A percentile compares a stretch with the other conserved stretches of the same genome.
Conservation (phyloP, 2,113 vertebrate genomes). For the Glaucidium brasilianum region DNA sequence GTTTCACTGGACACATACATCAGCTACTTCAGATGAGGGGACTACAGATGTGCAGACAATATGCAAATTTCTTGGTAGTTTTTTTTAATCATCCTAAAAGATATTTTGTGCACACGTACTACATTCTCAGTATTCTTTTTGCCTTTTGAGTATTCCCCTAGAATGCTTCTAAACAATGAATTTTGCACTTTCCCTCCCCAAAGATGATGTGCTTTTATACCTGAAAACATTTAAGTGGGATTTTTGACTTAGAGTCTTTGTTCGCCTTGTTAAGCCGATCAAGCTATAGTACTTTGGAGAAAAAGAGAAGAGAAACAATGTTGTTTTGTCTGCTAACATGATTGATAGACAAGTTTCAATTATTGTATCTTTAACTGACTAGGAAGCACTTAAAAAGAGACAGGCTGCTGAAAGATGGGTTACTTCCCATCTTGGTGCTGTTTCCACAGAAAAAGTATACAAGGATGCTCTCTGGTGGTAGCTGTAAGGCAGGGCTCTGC, state of each 20-base stretch:
- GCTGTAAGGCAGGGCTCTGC: neutral
- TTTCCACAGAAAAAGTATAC: slow-evolving; percentile 49
- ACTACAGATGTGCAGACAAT: neutral
- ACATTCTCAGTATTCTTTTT: neutral
- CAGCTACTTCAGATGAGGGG: neutral
- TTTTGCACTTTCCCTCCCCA: slow-evolving; percentile 17
- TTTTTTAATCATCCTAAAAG: neutral
- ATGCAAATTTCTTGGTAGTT: neutral
- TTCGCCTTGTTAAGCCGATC: slow-evolving; percentile 6
- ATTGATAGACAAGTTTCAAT: slow-evolving; percentile 69
- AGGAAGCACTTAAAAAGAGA: slow-evolving; percentile 25
- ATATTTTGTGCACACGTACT: accelerated
- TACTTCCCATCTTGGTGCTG: neutral
- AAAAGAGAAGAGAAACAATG: slow-evolving; percentile 53
- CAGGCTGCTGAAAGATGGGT: slow-evolving; percentile 2
- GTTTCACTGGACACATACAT: neutral
- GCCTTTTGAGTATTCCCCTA: neutral
- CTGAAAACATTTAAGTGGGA: slow-evolving; percentile 35
- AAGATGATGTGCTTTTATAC: slow-evolving; percentile 21
- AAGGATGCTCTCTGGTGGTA: slow-evolving; percentile 62
- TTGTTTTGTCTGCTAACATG: slow-evolving; percentile 65
- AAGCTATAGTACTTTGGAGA: slow-evolving; percentile 10
- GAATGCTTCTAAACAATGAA: slow-evolving; percentile 26
- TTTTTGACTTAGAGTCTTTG: slow-evolving; percentile 40
- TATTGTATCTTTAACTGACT: slow-evolving; percentile 47